These are phyloP conservation scores for Diorhabda sublineata DNA, from an alignment of 1,140 invertebrate genomes.

Conservation along the genomic window DNA sequence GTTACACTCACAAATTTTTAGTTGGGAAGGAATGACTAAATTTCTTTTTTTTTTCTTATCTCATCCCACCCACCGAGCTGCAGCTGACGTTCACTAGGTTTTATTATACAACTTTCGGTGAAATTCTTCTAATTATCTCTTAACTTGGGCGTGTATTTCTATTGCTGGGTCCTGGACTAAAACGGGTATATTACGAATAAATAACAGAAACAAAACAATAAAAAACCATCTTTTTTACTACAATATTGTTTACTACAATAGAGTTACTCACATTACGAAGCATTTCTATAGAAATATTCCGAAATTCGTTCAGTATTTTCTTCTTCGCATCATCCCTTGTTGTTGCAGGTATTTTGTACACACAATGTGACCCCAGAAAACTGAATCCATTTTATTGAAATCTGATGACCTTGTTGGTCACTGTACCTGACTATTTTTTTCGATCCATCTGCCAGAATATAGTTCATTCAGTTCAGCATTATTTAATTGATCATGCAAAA, in stretches of 20 bases:
- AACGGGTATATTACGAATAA: background rate
- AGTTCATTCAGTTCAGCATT: background rate
- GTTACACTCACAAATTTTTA: too few relatives aligned
- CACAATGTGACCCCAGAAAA: background rate
- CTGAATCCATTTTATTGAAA: background rate
- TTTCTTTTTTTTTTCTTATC: too few relatives aligned
- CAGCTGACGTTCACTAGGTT: too few relatives aligned
- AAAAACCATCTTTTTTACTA: background rate
- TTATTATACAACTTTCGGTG: background rate
- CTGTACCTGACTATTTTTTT: background rate
- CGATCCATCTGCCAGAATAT: background rate
- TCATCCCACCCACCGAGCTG: too few relatives aligned
- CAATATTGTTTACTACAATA: background rate
- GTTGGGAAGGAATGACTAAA: too few relatives aligned
- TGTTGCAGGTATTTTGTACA: background rate
- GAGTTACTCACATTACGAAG: background rate
- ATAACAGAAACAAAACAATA: background rate
- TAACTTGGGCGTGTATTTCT: background rate
- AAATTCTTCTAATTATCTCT: background rate
- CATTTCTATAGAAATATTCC: background rate
- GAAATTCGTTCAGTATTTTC: background rate
- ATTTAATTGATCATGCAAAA: background rate
- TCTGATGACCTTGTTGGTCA: background rate
- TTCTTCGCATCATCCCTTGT: background rate
- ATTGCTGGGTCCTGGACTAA: background rate